phyloP scores from a whole-genome alignment of 2,113 vertebrate genomes.

The Ursus arctos region DNA sequence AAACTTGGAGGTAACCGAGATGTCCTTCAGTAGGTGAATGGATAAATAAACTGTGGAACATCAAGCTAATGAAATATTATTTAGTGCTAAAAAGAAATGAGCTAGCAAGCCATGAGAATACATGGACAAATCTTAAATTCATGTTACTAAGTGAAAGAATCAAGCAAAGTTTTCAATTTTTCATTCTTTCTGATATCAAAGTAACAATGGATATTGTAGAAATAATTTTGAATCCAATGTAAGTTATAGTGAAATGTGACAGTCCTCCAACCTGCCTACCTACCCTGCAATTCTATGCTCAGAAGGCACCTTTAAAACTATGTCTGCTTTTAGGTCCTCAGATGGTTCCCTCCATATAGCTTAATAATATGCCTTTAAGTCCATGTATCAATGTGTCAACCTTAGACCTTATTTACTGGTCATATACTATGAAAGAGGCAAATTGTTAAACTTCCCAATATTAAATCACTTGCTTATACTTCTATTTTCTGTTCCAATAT shows the following conservation, averaged over 20 bases:
- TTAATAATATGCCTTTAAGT: background rate
- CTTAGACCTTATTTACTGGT: background rate
- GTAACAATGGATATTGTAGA: background rate
- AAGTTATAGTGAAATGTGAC: background rate
- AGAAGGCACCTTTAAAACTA: background rate
- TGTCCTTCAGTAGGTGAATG: background rate
- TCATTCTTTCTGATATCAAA: background rate
- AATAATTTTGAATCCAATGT: background rate
- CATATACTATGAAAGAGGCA: background rate
- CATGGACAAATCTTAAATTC: background rate
- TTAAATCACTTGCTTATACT: background rate
- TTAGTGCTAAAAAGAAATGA: background rate
- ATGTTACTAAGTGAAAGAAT: background rate
- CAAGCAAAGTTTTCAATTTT: background rate
- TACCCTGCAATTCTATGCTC: background rate
- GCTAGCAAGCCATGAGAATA: background rate
- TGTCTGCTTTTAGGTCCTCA: background rate
- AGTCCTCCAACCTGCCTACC: fast-evolving
- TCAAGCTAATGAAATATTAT: background rate
- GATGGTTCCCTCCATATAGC: background rate
- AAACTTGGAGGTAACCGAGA: background rate
- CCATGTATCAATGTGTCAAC: background rate
- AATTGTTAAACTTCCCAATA: background rate
- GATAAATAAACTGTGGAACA: background rate
- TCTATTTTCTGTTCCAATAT: background rate